These are phyloP conservation scores for Notoglanidium macrostoma DNA, from an alignment of 2,797 vertebrate species.

Conservation along the genomic window DNA sequence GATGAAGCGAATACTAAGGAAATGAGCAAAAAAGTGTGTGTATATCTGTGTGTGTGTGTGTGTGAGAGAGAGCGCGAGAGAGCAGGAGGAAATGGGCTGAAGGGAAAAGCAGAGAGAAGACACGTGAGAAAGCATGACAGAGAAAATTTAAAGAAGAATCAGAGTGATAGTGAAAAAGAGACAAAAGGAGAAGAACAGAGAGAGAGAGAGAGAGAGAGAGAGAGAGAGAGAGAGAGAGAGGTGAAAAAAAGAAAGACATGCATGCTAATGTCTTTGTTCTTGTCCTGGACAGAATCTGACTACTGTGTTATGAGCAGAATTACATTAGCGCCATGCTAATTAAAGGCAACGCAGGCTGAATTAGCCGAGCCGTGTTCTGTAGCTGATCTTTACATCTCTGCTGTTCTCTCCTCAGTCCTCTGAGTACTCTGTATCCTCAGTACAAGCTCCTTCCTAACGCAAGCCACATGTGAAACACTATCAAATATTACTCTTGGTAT, in stretches of 20 bases:
- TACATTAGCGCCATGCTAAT: slow-evolving; percentile 56
- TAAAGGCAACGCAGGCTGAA: slow-evolving; percentile 53
- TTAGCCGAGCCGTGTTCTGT: slow-evolving; percentile 46
- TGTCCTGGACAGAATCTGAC: slow-evolving; percentile 48
- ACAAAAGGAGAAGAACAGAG: not conserved
- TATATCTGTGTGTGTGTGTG: not conserved
- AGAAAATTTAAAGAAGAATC: not conserved
- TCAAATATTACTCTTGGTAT: slow-evolving; percentile 27
- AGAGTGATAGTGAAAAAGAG: not conserved
- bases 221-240: slow-evolving; percentile 5
- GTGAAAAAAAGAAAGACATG: too few species aligned
- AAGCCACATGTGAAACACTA: slow-evolving; percentile 37
- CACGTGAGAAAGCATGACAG: not conserved
- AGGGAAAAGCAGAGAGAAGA: not conserved
- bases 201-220: not conserved
- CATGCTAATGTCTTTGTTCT: slow-evolving; percentile 39
- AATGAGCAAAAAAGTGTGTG: not conserved
- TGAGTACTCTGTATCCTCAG: slow-evolving; percentile 31
- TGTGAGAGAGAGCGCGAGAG: not conserved
- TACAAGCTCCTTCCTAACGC: slow-evolving; percentile 26
- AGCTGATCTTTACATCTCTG: slow-evolving; percentile 40
- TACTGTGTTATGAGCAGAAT: slow-evolving; percentile 52
- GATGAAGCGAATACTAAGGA: not conserved
- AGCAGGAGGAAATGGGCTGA: not conserved
- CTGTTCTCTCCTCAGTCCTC: slow-evolving; percentile 33